Evolutionary conservation across 1,140 invertebrate species (phyloP), one percentile per base, ranked within the genome.

Genomic region (Paramacrobiotus metropolitanus): DNA sequence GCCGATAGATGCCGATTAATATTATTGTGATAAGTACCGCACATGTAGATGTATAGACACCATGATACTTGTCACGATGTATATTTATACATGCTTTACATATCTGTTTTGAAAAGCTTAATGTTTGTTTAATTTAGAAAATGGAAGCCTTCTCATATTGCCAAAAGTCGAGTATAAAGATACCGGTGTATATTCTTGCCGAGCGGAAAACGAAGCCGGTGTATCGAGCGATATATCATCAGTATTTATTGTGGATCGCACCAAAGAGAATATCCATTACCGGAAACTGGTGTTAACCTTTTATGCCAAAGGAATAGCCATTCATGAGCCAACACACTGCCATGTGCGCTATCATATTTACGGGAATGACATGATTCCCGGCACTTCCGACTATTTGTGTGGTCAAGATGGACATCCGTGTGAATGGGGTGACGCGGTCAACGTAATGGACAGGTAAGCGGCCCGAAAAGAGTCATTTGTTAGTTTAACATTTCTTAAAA

Each of bases 301-400:
- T 69, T 83, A 86, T 71, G 80, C 84, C 65, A 79, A 80, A 75
- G 84, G 84, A 9, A 80, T 85, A 65, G 82, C 81, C 1, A 78
- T 84, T 1, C 85, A 85, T 71, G 82, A 85, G 60, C 82, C 83
- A 1, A 77, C 78, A n/a, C 77, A 80, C 45, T 86, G 84, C 69
- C 75, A 81, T 20, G 75, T 83, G 1, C 78, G 82, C 66, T 82
- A 84, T 70, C 79, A 82, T 66, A 83, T 86, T 61, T 77, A 80
- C 68, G 79, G 79, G 9, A 82, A 80, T n/a, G 81, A 83, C 68
- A 81, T 83, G 65, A 83, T 83, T 66, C 81, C 82, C 0, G 82
- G 82, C 28, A 83, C 81, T 18, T 81, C 82, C 74, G 81, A 83
- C 68, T 82, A 82, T 67, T 81, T 84, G 21, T 84, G 82, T 67